Percentiles rank a stretch among this genome's conserved stretches.
These are phyloP conservation scores for Himalopsyche japonica DNA, from an alignment of 2,888 invertebrate genomes.

Conservation along the genomic window DNA sequence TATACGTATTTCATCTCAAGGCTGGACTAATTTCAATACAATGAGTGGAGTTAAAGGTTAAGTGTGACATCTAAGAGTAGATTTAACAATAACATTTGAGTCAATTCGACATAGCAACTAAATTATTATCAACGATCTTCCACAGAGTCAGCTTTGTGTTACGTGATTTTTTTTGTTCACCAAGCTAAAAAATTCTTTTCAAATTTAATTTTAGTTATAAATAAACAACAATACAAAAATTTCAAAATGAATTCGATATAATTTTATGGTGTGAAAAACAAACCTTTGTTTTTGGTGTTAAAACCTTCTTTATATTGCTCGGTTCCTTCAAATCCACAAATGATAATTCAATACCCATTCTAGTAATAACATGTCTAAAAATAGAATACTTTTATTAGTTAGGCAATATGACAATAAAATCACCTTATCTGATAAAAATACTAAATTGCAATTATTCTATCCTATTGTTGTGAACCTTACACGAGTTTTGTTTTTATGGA, in stretches of 20 bases:
- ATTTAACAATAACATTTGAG: background rate
- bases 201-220: no score
- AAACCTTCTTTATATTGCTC: constrained; percentile 66
- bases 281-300: constrained; percentile 87
- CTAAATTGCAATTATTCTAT: no score
- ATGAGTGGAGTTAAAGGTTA: background rate
- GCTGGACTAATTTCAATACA: background rate
- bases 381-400: constrained; percentile 40
- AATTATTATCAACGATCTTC: constrained; percentile 2
- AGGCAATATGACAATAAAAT: background rate
- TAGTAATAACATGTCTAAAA: constrained; percentile 65
- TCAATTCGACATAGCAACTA: background rate
- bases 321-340: constrained; percentile 78
- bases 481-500: no score
- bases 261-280: constrained; percentile 18
- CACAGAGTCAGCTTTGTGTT: background rate
- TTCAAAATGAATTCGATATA: no score
- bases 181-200: no score
- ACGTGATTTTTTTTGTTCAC: no score
- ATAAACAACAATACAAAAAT: no score
- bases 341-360: constrained; percentile 73
- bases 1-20: background rate
- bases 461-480: no score
- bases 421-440: no score
- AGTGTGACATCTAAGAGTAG: background rate